phyloP scores from a whole-genome alignment of 2,797 vertebrate species.

The Acestrorhynchus altus region DNA sequence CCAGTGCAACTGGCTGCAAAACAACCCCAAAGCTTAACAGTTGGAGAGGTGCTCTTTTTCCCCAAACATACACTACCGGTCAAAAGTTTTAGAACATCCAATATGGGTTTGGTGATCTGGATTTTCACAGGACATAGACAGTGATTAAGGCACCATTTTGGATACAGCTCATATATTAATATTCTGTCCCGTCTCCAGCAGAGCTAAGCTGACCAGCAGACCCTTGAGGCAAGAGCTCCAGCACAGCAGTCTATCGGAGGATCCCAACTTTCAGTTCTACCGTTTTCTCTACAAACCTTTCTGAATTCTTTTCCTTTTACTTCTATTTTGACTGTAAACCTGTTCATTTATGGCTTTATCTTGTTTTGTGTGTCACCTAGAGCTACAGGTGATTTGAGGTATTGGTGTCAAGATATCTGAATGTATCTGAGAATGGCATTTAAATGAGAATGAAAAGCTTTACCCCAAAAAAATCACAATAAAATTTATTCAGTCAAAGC shows the following conservation, averaged over 20 bases:
- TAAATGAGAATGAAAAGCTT: conserved; percentile 23
- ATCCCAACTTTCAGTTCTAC: background rate
- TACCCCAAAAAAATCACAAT: conserved; percentile 50
- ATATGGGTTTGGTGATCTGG: too few relatives aligned
- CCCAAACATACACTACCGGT: too few relatives aligned
- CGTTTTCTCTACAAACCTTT: conserved; percentile 7
- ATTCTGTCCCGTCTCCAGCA: background rate
- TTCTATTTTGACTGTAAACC: too few relatives aligned
- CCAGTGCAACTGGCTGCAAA: too few relatives aligned
- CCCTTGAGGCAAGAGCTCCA: conserved; percentile 7
- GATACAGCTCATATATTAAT: too few relatives aligned
- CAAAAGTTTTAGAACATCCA: too few relatives aligned
- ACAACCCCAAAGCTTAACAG: too few relatives aligned
- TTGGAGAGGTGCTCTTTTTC: too few relatives aligned
- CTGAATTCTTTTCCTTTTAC: background rate
- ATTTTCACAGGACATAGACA: too few relatives aligned
- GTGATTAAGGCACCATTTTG: too few relatives aligned
- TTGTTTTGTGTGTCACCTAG: background rate
- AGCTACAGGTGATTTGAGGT: background rate
- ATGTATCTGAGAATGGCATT: background rate
- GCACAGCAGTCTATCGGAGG: background rate
- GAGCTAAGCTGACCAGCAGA: background rate
- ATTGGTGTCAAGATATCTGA: background rate
- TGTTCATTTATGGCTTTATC: background rate
- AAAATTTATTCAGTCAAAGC: conserved; percentile 64